phyloP scores from a whole-genome alignment of 2,113 vertebrate species.

The Megaceryle torquata region DNA sequence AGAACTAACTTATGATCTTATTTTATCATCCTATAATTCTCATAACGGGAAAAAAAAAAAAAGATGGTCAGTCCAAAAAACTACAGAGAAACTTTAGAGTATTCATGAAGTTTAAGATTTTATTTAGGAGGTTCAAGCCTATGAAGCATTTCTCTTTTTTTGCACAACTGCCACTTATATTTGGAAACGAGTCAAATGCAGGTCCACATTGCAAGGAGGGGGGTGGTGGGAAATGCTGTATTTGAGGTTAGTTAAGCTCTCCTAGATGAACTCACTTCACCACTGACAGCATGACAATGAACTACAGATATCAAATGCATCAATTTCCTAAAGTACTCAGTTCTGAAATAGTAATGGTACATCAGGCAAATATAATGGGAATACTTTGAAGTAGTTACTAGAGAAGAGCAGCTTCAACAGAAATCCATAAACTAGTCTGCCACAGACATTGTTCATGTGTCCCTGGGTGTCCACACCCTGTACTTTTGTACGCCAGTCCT shows the following conservation, averaged over 20 bases:
- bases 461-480: not conserved
- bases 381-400: constrained; percentile 18
- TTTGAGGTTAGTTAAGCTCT: constrained; percentile 41
- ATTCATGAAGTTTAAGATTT: not conserved
- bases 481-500: not conserved
- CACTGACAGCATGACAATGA: constrained; percentile 46
- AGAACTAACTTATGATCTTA: not conserved
- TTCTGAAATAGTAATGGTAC: constrained; percentile 32
- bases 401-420: not conserved
- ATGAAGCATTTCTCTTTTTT: not conserved
- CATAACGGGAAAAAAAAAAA: not conserved
- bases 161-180: not conserved
- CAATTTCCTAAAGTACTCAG: constrained; percentile 55
- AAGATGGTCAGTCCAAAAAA: not conserved
- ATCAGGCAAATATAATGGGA: constrained; percentile 30
- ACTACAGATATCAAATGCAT: constrained; percentile 34
- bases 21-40: not conserved
- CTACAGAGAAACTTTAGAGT: not conserved
- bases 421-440: constrained; percentile 1
- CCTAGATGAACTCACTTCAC: not conserved
- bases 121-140: not conserved
- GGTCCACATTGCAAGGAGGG: not conserved
- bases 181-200: constrained; percentile 21
- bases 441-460: not conserved
- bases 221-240: not conserved